Conservation (phyloP, 1,140 invertebrate species). For the Nephila pilipes region DNA sequence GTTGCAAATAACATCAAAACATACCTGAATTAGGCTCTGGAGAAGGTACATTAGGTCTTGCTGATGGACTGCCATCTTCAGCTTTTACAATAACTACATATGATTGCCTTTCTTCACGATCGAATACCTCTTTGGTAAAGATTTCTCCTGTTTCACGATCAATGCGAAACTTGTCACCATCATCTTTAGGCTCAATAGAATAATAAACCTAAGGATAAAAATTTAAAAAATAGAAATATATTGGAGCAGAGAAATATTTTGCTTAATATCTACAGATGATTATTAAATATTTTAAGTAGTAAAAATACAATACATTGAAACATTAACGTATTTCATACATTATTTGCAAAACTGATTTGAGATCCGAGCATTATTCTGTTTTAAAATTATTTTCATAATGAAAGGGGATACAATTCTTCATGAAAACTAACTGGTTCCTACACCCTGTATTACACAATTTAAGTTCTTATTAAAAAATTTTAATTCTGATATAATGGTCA, state of each 20-base stretch:
- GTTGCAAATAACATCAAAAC: neutral
- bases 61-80: conserved; percentile 94
- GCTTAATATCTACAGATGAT: neutral
- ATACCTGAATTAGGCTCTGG: conserved; percentile 94
- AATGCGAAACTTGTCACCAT: conserved; percentile 96
- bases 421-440: too few species aligned
- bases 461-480: too few species aligned
- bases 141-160: conserved; percentile 96
- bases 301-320: too few species aligned
- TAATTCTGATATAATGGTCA: too few species aligned
- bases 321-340: too few species aligned
- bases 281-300: too few species aligned
- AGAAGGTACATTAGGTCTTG: conserved; percentile 90
- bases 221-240: neutral
- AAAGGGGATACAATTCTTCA: too few species aligned
- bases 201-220: conserved; percentile 89
- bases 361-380: too few species aligned
- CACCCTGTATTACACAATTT: too few species aligned
- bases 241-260: too few species aligned
- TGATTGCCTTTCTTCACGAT: conserved; percentile 95
- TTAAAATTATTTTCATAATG: too few species aligned
- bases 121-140: conserved; percentile 94
- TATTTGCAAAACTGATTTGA: too few species aligned
- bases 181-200: conserved; percentile 93
- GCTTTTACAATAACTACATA: conserved; percentile 97